Base-by-base conservation (phyloP, 2,888 invertebrate species). In the Germaria angustata region DNA sequence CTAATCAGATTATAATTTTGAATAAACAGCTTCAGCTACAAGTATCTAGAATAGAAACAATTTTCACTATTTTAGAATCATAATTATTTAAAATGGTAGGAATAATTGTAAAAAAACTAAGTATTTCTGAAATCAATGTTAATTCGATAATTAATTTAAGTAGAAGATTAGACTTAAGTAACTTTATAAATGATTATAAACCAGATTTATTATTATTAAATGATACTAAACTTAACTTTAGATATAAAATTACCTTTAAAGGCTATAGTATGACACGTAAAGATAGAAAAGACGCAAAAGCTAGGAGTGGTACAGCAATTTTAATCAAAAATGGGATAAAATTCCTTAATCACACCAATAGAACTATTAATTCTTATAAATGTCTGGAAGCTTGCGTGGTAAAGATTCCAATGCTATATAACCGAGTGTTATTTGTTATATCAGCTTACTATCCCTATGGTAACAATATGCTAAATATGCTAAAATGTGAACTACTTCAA, bases 91-190 rank as follows among this genome's bases (percentile, higher is more conserved):
- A 71, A 57, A 61, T 44, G 57, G 41, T 55, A 9, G 34, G 76
- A 65, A 44, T 44, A 41, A 63, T 66, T 32, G 3, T n/a, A 15
- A 81, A 76, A 68, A 66, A 68, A 13, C 8, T 59, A 41, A 39
- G 49, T 11, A 65, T 34, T 9, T 13, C 66, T 8, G 32, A 55
- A 55, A 69, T 79, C 17, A 72, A 72, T 63, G 69, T 80, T 44
- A 75, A 80, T 36, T 80, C 80, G 1, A 22, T 65, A 55, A 76
- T 80, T 11, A 57, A 39, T n/a, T 55, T 75, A 63, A 61, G 59
- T 34, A 80, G 71, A 69, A 44, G 76, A 15, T 57, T 41, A 8
- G 57, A 69, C 6, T 36, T 76, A 65, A 13, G 24, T 22, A 75
- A 66, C 9, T 81, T 72, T 61, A 17, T 71, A 13, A 51, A 75